Evolutionary conservation across 2,888 invertebrate species (phyloP), one percentile per base, ranked within the genome.

Genomic region (Drosophila meridiana): DNA sequence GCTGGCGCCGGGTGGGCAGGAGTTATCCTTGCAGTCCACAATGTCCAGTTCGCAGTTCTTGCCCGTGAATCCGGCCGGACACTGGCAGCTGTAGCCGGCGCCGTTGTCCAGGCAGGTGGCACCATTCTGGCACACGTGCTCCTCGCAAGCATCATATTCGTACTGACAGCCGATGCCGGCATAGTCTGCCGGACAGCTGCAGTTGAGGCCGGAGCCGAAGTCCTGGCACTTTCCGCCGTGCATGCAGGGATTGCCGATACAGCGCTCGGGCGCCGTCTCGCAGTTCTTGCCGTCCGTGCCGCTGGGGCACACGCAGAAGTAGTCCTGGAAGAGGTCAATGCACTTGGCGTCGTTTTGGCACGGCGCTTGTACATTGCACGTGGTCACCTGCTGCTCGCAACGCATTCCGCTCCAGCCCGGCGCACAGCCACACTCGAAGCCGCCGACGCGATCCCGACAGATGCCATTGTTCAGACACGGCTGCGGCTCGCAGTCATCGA

Each of bases 281-380:
- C 99, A 99, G 92, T 98, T 97, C 93, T 99, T 98, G 11, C 99
- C 99, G 90, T 98, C 98, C 0, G 98, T 99, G 84, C 99, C 98
- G 76, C 97, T 97, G 53, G 98, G 98, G 90, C 98, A 98, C 9
- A 93, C 93, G 60, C 93, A 93, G 92, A 93, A 93, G 70, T 92
- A 93, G 70, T 93, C 93, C 93, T 97, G 96, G 96, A 98, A 98
- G 13, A 98, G 94, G 90, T 98, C 96, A 73, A 98, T 97, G 92
- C 98, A 98, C 50, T 94, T 95, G 26, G 98, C 98, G 91, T 98
- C 97, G 92, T 99, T 99, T 92, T 98, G 97, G 91, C 99, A 99
- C 0, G 99, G 98, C 67, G 95, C 94, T 76, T 96, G 96, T 0
- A 91, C 78, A 83, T 96, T 95, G 89, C 99, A 99, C 76, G 96